These are phyloP conservation scores for Lordiphosa andalusiaca DNA, from an alignment of 2,888 invertebrate species.

Conservation along the genomic window DNA sequence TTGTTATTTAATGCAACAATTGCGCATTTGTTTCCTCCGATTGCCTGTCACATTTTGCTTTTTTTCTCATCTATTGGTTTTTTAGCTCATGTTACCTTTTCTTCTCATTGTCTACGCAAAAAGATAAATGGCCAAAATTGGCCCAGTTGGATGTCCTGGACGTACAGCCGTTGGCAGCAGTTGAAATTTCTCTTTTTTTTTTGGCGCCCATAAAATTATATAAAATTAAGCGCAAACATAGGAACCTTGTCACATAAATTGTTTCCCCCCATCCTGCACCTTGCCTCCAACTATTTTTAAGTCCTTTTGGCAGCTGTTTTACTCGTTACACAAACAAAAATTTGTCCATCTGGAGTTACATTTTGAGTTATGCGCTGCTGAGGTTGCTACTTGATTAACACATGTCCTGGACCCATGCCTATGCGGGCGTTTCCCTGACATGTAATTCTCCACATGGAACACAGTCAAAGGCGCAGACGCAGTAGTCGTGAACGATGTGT, in stretches of 20 bases:
- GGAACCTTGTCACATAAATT: slow-evolving; percentile 76
- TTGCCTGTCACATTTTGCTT: slow-evolving; percentile 48
- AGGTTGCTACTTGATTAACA: slow-evolving; percentile 70
- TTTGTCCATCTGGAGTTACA: slow-evolving; percentile 41
- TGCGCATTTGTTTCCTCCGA: slow-evolving; percentile 57
- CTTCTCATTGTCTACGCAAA: slow-evolving; percentile 9
- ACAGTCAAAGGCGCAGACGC: slow-evolving; percentile 1
- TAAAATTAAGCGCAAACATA: slow-evolving; percentile 76
- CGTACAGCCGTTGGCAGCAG: slow-evolving; percentile 31
- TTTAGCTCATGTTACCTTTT: slow-evolving; percentile 75
- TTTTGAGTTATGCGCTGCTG: slow-evolving; percentile 59
- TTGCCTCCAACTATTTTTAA: slow-evolving; percentile 62
- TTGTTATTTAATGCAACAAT: slow-evolving; percentile 62
- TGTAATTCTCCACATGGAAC: slow-evolving; percentile 28
- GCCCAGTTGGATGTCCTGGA: slow-evolving; percentile 10
- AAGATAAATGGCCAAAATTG: slow-evolving; percentile 46
- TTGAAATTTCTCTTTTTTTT: slow-evolving; percentile 14
- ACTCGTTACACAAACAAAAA: slow-evolving; percentile 22
- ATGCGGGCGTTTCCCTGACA: slow-evolving; percentile 60
- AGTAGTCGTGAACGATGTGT: slow-evolving; percentile 51
- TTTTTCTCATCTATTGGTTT: slow-evolving; percentile 68
- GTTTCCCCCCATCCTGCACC: slow-evolving; percentile 39
- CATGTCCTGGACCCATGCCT: slow-evolving; percentile 53
- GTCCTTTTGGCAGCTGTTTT: slow-evolving; percentile 61
- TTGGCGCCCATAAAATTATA: slow-evolving; percentile 76